Evolutionary conservation across 2,113 vertebrate species (phyloP).

Genomic region (Oreocharis arfaki): DNA sequence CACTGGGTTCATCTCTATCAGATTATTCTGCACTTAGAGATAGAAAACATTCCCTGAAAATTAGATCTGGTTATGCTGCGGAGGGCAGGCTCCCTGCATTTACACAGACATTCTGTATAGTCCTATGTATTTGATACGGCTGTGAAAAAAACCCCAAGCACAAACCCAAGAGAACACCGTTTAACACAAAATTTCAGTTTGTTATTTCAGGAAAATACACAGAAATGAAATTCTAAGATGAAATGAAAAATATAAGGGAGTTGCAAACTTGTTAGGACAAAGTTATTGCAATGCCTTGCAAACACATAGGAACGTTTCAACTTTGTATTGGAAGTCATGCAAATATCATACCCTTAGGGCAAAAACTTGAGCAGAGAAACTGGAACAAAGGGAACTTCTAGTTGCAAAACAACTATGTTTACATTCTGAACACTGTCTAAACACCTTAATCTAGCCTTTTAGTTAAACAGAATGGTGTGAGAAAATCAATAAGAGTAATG

Average conservation of each 20-base stretch:
- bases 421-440: neutral
- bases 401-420: neutral
- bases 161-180: neutral
- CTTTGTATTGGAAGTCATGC: neutral
- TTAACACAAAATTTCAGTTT: neutral
- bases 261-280: neutral
- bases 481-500: neutral
- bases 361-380: neutral
- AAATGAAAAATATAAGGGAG: neutral
- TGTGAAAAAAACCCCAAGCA: neutral
- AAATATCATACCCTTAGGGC: neutral
- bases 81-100: neutral
- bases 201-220: neutral
- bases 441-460: neutral
- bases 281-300: neutral
- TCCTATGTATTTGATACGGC: neutral
- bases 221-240: neutral
- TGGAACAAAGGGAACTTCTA: neutral
- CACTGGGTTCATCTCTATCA: neutral
- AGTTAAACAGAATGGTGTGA: neutral
- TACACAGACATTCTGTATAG: neutral
- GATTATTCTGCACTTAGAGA: neutral
- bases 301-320: neutral
- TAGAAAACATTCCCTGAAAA: neutral
- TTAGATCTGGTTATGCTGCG: neutral